Base-by-base conservation (phyloP, 2,797 vertebrate genomes). In the Vultur gryphus region DNA sequence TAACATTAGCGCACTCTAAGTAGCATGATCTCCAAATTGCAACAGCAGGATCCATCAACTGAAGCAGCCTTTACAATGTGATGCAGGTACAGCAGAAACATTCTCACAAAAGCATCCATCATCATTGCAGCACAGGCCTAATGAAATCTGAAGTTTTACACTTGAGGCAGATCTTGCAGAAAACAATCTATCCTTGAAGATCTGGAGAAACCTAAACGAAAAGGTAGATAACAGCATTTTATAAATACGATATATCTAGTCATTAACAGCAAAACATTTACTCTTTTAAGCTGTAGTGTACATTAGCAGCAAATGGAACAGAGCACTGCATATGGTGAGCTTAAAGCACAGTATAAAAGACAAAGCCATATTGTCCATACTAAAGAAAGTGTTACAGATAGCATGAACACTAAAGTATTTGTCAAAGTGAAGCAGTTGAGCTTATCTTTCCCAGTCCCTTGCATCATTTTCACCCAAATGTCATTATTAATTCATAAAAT, bases 101-200 rank as follows among this genome's bases (percentile, higher is more conserved):
- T 49, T 49, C 91, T 89, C 85, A 82, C 33, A 77, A 65, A 91
- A 94, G 84, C 46, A 89, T 82, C 92, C 87, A 85, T 5, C 84
- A 70, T 84, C 70, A 49, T 11, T 18, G 70, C 7, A 84, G 91
- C 57, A 80, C 33, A 73, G 82, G 41, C 52, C 88, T 85, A 52
- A 59, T 2, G 12, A 85, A 79, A 87, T 73, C 57, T 44, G 39
- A 65, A 84, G 84, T 67, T 92, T 90, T 71, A 91, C 7, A 80
- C 33, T 77, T 59, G 65, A 95, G 85, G 85, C 84, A 96, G 72
- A 95, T 85, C 79, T 95, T 86, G 82, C 49, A 91, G 93, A 78
- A 92, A 91, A 85, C 18, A 64, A 93, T 81, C 72, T 81, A 91
- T 65, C 72, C 84, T 88, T 69, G 91, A 93, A 89, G 84, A 78